Evolutionary conservation across 2,113 vertebrate species (phyloP).

Genomic region (Gymnorhina tibicen): DNA sequence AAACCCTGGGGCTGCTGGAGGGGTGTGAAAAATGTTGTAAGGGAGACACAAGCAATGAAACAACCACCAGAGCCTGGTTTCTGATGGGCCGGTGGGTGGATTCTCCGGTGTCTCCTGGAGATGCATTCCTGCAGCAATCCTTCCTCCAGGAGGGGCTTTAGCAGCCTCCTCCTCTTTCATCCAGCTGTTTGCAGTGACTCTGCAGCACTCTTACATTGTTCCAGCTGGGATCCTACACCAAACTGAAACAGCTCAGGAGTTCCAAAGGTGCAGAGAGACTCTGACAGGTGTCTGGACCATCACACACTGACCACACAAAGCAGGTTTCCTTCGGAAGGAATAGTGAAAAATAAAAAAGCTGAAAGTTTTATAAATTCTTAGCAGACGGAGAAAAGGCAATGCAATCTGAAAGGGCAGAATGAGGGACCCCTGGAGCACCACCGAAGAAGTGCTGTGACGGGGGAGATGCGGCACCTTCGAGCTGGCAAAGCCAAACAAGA

Average conservation of each 20-base stretch:
- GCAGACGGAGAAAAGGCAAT: neutral
- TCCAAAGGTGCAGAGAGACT: neutral
- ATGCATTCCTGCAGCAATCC: neutral
- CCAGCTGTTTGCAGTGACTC: neutral
- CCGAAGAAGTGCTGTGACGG: rapidly evolving
- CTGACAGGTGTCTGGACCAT: too few relatives aligned
- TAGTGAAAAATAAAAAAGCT: neutral
- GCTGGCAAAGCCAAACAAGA: neutral
- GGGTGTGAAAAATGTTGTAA: neutral
- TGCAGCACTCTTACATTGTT: neutral
- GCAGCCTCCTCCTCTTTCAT: neutral
- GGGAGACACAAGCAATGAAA: neutral
- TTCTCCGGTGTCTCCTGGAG: neutral
- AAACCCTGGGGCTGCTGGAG: neutral
- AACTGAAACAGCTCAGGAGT: neutral
- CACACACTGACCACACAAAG: neutral
- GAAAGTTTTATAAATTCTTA: neutral
- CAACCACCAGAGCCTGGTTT: neutral
- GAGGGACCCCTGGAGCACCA: neutral
- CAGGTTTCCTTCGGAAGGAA: neutral
- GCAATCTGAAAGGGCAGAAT: neutral
- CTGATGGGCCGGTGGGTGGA: neutral
- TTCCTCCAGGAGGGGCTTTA: neutral
- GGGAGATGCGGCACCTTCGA: rapidly evolving
- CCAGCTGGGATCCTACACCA: neutral